These are phyloP conservation scores for Chromoteleia sp. DNA, from an alignment of 2,888 invertebrate species.

Conservation along the genomic window DNA sequence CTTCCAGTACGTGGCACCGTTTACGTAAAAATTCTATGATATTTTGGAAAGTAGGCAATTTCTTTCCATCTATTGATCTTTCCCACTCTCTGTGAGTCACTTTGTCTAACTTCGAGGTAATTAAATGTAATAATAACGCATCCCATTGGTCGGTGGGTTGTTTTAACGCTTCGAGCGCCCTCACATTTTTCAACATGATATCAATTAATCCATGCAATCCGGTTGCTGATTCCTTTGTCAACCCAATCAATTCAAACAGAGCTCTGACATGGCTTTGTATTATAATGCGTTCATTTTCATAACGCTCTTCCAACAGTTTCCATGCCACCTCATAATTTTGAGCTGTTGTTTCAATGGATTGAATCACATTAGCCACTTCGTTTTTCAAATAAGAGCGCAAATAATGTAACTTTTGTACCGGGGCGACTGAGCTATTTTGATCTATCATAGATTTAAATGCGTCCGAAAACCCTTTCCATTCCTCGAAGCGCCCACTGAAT, in stretches of 20 bases:
- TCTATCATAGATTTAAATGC: conserved; percentile 15
- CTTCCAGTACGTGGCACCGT: neutral
- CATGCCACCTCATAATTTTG: conserved; percentile 12
- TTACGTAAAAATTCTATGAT: neutral
- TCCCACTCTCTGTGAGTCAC: neutral
- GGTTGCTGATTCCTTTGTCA: conserved; percentile 4
- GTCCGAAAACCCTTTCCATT: neutral
- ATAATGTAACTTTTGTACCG: conserved; percentile 12
- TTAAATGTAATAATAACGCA: neutral
- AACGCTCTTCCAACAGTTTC: neutral
- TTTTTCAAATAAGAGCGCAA: conserved; percentile 1
- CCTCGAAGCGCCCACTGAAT: neutral
- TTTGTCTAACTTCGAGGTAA: neutral
- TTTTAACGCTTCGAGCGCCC: neutral
- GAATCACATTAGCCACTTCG: conserved; percentile 1
- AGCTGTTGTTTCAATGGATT: conserved; percentile 1
- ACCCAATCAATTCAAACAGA: neutral
- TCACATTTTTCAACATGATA: neutral
- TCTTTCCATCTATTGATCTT: neutral
- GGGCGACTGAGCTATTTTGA: neutral
- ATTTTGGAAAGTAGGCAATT: neutral
- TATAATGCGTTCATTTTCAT: conserved; percentile 21
- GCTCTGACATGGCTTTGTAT: conserved; percentile 17
- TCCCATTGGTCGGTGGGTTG: neutral
- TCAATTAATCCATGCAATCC: neutral